Evolutionary conservation across 2,888 invertebrate species (phyloP), one percentile per base, ranked within the genome.

Genomic region (Monoplex corrugatus): DNA sequence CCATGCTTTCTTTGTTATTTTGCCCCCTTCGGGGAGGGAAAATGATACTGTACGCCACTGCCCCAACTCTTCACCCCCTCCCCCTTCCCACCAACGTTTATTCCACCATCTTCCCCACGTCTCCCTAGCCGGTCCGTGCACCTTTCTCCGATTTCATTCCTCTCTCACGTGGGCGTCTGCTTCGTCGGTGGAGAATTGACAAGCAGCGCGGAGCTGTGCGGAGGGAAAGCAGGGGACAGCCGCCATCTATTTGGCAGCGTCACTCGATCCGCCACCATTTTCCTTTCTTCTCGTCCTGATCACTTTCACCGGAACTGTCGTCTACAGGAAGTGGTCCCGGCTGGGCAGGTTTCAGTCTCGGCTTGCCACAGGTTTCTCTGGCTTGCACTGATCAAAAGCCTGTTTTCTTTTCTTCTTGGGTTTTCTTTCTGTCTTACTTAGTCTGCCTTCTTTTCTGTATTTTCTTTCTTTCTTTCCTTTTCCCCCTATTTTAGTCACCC

Each of bases 281-380:
- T 85, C 57, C 63, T 63, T 85, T 85, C 50, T 50, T 85, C 50
- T 82, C 28, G 50, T 2, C 68, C 78, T 44, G 63, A 68, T 86
- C 63, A 40, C 68, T 38, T 86, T 68, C 86, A 35, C 86, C 86
- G 86, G 86, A 86, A 86, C 86, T 86, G 86, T 57, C 84, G 84
- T 63, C 35, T 38, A 63, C 84, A 57, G 84, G 86, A 86, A 86
- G 86, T 32, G 32, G 86, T 68, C 86, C 50, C 68, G 86, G 86
- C 86, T n/a, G 86, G 63, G 68, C 43, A n/a, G 86, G 86, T 86
- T 86, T 50, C 85, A 63, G 85, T 85, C 85, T 86, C 86, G 68
- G 63, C 43, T 63, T 43, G 86, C 68, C 68, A 32, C 38, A n/a
- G 80, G 6, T 3, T 35, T 28, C 6, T 28, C 82, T 82, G 82